Conservation (phyloP, 2,113 vertebrate genomes). For the Carollia perspicillata region DNA sequence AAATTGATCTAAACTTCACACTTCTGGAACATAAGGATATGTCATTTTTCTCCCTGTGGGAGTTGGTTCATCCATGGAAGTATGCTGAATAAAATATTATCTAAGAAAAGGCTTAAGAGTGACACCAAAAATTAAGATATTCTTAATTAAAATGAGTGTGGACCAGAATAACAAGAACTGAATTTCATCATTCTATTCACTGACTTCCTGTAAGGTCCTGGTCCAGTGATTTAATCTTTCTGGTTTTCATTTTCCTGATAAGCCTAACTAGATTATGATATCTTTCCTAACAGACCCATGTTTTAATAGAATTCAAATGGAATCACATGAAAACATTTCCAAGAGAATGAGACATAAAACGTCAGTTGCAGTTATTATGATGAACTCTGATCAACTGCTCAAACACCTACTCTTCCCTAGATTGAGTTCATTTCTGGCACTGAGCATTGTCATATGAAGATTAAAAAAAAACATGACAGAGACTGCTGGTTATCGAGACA, state of each 20-base stretch:
- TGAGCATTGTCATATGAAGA: background rate
- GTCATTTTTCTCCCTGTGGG: background rate
- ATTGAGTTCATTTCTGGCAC: background rate
- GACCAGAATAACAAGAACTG: background rate
- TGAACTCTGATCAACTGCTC: background rate
- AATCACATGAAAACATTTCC: conserved; percentile 22
- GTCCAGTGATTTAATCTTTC: conserved; percentile 20
- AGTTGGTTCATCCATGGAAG: background rate
- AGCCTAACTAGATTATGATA: background rate
- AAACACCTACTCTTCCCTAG: background rate
- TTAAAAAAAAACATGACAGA: background rate
- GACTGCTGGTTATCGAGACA: background rate
- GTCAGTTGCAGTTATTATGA: background rate
- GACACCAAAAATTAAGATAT: background rate
- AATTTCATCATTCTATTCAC: background rate
- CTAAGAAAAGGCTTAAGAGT: background rate
- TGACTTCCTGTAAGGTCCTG: conserved; percentile 22
- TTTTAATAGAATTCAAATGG: background rate
- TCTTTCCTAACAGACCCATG: background rate
- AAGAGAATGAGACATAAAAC: background rate
- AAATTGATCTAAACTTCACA: conserved; percentile 27
- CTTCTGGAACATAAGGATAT: background rate
- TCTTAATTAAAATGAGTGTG: background rate
- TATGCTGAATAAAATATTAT: background rate
- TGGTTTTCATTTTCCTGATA: conserved; percentile 1